phyloP scores from a whole-genome alignment of 2,113 vertebrate genomes.

The Anser brachyrhynchus region DNA sequence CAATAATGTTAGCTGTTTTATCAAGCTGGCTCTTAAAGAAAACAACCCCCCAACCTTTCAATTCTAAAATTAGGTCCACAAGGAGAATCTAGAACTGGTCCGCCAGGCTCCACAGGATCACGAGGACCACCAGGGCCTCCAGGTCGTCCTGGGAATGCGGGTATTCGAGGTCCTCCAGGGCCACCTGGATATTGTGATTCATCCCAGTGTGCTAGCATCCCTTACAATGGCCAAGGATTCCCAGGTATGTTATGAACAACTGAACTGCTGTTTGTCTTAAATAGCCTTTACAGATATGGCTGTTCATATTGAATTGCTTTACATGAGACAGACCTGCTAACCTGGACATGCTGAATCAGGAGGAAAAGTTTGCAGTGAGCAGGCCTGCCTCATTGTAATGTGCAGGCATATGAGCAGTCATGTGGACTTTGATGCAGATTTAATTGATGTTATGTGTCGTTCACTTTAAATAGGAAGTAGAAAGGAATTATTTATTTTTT shows the following conservation, averaged over 20 bases:
- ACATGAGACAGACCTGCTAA: conserved; percentile 10
- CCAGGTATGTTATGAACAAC: conserved; percentile 82
- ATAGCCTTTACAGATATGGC: background rate
- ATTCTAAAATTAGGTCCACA: conserved; percentile 81
- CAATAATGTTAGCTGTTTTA: conserved; percentile 7
- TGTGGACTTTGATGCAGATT: background rate
- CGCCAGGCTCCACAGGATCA: conserved; percentile 87
- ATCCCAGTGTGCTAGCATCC: conserved; percentile 95
- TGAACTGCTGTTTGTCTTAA: background rate
- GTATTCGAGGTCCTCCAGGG: conserved; percentile 89
- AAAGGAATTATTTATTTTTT: background rate
- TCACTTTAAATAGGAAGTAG: background rate
- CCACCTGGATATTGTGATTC: conserved; percentile 97
- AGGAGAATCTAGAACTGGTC: conserved; percentile 90
- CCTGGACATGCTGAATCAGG: background rate
- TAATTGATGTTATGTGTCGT: background rate
- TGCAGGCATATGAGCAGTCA: background rate
- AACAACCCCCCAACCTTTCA: conserved; percentile 28
- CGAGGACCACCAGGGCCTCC: conserved; percentile 88
- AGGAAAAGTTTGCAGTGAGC: background rate
- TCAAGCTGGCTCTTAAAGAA: background rate
- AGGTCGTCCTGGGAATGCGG: conserved; percentile 89
- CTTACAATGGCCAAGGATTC: conserved; percentile 97
- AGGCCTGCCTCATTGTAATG: background rate
- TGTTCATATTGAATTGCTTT: background rate